phyloP scores from a whole-genome alignment of 2,113 vertebrate species.

The Pygoscelis adeliae region DNA sequence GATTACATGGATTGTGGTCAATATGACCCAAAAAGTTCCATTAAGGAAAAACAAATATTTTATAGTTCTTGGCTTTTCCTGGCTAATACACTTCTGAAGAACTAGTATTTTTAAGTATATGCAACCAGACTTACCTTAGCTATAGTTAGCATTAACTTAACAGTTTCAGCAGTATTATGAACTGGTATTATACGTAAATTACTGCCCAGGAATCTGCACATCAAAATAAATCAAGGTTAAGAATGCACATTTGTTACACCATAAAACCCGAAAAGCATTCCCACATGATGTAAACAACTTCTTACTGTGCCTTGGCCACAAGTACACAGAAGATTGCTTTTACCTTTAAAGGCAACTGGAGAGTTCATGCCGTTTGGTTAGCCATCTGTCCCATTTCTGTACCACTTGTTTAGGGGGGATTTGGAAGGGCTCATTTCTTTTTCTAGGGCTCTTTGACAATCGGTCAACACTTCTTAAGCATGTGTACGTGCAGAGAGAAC shows the following conservation, averaged over 20 bases:
- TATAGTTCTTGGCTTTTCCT: background rate
- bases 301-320: background rate
- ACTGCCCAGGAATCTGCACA: slow-evolving; percentile 86
- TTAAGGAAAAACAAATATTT: background rate
- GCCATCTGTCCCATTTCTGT: slow-evolving; percentile 1
- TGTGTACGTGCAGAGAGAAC: background rate
- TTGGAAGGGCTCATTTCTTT: background rate
- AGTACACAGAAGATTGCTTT: background rate
- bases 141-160: slow-evolving; percentile 88
- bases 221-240: background rate
- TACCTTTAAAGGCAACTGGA: background rate
- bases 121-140: slow-evolving; percentile 82
- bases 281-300: background rate
- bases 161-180: slow-evolving; percentile 80
- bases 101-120: background rate
- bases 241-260: background rate
- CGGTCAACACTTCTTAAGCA: background rate
- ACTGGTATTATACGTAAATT: slow-evolving; percentile 87
- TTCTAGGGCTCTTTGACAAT: background rate
- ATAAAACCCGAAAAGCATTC: background rate
- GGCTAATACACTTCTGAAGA: background rate
- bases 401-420: background rate
- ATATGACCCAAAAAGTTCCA: background rate
- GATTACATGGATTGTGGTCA: background rate
- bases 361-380: background rate